These are phyloP conservation scores for Micoletzkya japonica DNA, from an alignment of 2,888 invertebrate genomes.

Conservation along the genomic window DNA sequence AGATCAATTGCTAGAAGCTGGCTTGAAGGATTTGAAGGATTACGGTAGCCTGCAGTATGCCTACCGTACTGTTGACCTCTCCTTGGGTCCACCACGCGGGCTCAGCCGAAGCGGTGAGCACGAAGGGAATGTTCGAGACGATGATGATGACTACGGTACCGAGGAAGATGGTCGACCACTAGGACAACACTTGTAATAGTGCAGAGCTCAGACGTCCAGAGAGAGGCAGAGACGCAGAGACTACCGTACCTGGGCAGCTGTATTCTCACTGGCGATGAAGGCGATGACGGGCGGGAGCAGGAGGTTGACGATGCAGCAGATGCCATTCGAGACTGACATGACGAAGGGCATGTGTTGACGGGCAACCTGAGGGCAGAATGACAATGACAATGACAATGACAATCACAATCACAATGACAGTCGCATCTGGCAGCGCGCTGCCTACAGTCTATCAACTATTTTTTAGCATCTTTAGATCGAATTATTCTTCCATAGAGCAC, in stretches of 20 bases:
- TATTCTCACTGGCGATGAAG: conserved; percentile 37
- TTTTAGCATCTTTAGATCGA: too few species aligned
- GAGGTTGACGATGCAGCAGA: conserved; percentile 35
- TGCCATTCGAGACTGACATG: conserved; percentile 34
- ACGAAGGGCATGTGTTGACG: conserved; percentile 45
- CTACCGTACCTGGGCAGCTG: conserved; percentile 35
- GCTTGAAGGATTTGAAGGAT: too few species aligned
- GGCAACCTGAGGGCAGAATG: conserved; percentile 31
- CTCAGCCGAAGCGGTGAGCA: conserved; percentile 13
- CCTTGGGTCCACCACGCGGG: conserved; percentile 18
- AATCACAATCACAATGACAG: too few species aligned
- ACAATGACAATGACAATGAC: neutral
- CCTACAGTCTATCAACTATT: too few species aligned
- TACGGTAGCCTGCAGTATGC: too few species aligned
- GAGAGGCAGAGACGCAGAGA: neutral
- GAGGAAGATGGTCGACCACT: conserved; percentile 27
- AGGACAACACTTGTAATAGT: neutral
- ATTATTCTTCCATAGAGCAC: neutral
- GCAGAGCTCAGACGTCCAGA: too few species aligned
- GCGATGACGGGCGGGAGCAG: conserved; percentile 41
- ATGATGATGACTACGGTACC: conserved; percentile 13
- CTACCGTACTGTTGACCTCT: neutral
- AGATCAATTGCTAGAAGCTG: too few species aligned
- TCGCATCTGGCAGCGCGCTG: neutral
- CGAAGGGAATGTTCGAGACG: conserved; percentile 6